A percentile compares a stretch with the other conserved stretches of the same genome.
phyloP scores from a whole-genome alignment of 2,797 vertebrate species.

The Glossophaga mutica region DNA sequence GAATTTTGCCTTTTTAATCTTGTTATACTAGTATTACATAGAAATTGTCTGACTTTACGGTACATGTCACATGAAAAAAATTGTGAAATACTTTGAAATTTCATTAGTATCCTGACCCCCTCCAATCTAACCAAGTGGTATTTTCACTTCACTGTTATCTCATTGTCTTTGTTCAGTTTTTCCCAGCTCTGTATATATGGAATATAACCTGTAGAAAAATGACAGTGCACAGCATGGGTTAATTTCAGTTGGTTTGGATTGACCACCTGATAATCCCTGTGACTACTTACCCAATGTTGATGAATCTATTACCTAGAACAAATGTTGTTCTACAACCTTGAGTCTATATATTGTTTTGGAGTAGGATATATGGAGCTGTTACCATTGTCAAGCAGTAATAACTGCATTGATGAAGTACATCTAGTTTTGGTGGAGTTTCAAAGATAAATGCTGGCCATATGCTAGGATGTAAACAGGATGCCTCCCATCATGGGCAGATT shows the following conservation, averaged over 20 bases:
- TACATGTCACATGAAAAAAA: not conserved
- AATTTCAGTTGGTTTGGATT: not conserved
- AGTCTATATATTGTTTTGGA: not conserved
- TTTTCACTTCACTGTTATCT: not conserved
- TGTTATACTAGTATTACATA: not conserved
- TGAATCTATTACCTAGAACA: not conserved
- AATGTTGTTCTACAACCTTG: not conserved
- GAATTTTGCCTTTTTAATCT: not conserved
- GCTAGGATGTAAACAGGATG: not conserved
- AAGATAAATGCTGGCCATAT: not conserved
- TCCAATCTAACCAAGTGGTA: not conserved
- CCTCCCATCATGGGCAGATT: not conserved
- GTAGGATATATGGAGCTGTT: not conserved
- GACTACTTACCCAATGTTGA: not conserved
- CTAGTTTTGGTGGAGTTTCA: not conserved
- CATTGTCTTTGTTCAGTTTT: not conserved
- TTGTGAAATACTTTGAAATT: not conserved
- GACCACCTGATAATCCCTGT: not conserved
- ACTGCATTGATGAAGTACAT: not conserved
- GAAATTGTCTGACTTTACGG: not conserved
- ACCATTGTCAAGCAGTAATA: not conserved
- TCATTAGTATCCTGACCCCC: not conserved
- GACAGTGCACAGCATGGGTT: not conserved
- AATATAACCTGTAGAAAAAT: not conserved
- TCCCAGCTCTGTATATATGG: not conserved